Base-by-base conservation (phyloP, 64 coral and sea anemone genomes). In the Montipora foliosa region DNA sequence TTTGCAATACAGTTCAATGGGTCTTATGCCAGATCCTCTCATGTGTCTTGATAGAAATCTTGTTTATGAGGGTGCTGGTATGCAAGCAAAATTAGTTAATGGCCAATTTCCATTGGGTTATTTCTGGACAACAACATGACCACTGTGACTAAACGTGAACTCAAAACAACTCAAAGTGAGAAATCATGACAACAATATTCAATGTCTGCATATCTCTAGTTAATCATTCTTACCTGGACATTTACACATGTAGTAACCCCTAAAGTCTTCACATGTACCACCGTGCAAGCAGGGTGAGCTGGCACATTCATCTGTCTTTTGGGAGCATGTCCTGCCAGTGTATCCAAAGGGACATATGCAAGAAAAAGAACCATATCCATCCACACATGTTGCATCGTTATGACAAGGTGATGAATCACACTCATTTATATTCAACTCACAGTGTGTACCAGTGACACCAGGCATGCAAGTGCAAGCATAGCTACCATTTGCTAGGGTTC, bases 331-430 rank as follows among this genome's bases (percentile, higher is more conserved):
- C 47, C 25, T 75, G 20, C 93, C 90, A 15, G 75, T 88, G 47
- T 87, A 98, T 9, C 93, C 94, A 48, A 62, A 15, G 14, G 91
- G 94, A 24, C 96, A 98, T 25, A 87, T 91, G 59, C 96, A 98
- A 6, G 78, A 87, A 46, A 88, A 98, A 9, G 62, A 80, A 61
- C 83, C 79, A 71, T 87, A 93, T 50, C 89, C 89, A 81, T 95
- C 93, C 22, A 95, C 79, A 90, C 95, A 97, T 3, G 92, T 97
- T 61, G 61, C 95, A 76, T 89, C 92, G 88, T 97, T 94, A 7
- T 91, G 81, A 79, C 95, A 97, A 58, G 95, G 95, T n/a, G 25
- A 24, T 22, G 92, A 89, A 14, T 88, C 61, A 25, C 95, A 97
- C 12, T 97, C 95, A 83, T 97, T 76, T 10, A 70, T 88, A 46